These are phyloP conservation scores for Sarcophaga peregrina DNA, from an alignment of 1,140 invertebrate species.

Conservation along the genomic window DNA sequence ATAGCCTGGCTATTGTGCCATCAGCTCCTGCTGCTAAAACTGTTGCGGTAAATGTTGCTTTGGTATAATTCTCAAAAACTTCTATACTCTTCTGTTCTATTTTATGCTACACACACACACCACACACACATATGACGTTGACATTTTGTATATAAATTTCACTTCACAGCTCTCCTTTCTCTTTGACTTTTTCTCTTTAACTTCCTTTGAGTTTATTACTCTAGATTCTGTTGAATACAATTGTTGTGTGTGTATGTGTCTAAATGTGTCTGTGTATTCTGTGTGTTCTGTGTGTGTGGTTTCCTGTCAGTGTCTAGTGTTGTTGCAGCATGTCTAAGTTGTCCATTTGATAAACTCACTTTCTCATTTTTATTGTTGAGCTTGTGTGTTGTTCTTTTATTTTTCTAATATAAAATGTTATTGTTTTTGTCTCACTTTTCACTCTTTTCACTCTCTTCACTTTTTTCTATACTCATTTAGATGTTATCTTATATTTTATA, in stretches of 20 bases:
- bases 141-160: not conserved
- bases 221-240: no score
- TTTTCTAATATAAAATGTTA: no score
- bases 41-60: not conserved
- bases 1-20: not conserved
- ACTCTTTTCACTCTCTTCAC: no score
- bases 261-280: no score
- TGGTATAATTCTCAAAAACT: no score
- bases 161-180: not conserved
- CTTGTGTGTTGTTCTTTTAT: not conserved
- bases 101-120: not conserved
- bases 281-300: no score
- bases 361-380: not conserved
- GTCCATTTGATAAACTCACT: constrained; percentile 14
- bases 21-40: not conserved
- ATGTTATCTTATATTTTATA: not conserved
- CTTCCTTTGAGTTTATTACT: not conserved
- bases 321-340: not conserved
- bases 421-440: no score
- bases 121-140: not conserved
- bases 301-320: not conserved
- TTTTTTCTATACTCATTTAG: no score
- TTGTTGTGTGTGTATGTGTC: no score
- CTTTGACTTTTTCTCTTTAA: not conserved
- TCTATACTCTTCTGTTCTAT: not conserved